Conservation (phyloP, 2,113 vertebrate species). For the Perca fluviatilis region DNA sequence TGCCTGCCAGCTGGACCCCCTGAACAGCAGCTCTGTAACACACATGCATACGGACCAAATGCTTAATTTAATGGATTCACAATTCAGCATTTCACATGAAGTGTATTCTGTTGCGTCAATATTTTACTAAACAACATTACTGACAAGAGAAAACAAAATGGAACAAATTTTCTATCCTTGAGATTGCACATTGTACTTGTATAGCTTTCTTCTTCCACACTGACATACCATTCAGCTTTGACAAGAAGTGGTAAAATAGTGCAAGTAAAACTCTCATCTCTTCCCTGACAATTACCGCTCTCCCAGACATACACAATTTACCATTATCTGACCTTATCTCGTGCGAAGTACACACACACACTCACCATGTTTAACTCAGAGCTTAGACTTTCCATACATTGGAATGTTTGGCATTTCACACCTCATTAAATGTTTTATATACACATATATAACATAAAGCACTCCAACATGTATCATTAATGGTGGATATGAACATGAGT, state of each 20-base stretch:
- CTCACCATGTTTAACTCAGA: conserved; percentile 57
- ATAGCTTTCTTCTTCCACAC: background rate
- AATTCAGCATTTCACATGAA: background rate
- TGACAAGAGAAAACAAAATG: background rate
- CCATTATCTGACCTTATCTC: conserved; percentile 42
- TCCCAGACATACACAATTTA: conserved; percentile 35
- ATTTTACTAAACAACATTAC: background rate
- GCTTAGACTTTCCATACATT: conserved; percentile 17
- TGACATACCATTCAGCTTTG: background rate
- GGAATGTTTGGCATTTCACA: conserved; percentile 58
- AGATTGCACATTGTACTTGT: background rate
- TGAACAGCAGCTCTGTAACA: conserved; percentile 75
- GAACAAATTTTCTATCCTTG: background rate
- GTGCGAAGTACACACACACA: conserved; percentile 39
- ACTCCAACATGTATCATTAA: conserved; percentile 5
- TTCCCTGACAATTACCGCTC: background rate
- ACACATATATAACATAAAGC: conserved; percentile 5
- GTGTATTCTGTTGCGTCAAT: background rate
- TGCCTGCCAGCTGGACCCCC: conserved; percentile 85
- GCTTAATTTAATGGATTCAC: background rate
- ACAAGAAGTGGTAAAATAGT: background rate
- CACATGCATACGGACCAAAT: conserved; percentile 45
- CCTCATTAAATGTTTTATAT: conserved; percentile 50
- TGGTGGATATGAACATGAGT: background rate
- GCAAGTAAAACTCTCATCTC: background rate